Percentiles rank a stretch among this genome's conserved stretches.
Evolutionary conservation across 2,888 invertebrate genomes (phyloP).

Genomic region (Selenia dentaria): DNA sequence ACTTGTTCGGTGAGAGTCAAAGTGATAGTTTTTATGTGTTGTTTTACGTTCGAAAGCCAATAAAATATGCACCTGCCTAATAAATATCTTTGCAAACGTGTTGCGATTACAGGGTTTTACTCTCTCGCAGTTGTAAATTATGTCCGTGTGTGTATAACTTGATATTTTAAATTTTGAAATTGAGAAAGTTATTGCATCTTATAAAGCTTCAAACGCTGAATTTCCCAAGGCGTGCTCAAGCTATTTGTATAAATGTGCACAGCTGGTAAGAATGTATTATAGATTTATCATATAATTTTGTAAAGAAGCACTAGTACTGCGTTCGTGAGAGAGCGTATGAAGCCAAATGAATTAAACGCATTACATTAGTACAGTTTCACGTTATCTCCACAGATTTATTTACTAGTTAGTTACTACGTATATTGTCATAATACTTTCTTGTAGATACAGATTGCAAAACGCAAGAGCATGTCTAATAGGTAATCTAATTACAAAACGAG

Average conservation of each 20-base stretch:
- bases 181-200: slow-evolving; percentile 20
- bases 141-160: slow-evolving; percentile 49
- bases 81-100: slow-evolving; percentile 58
- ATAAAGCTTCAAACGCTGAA: slow-evolving; percentile 17
- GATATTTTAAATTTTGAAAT: slow-evolving; percentile 22
- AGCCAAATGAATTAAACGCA: no score
- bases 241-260: no score
- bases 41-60: slow-evolving; percentile 60
- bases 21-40: slow-evolving; percentile 65
- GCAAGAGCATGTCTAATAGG: slow-evolving; percentile 51
- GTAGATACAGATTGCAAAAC: slow-evolving; percentile 34
- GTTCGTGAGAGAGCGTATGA: no score
- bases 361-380: no score
- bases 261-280: no score
- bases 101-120: slow-evolving; percentile 54
- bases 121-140: slow-evolving; percentile 53
- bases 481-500: slow-evolving; percentile 57
- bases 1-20: slow-evolving; percentile 43
- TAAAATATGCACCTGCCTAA: slow-evolving; percentile 66
- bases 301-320: no score
- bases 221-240: no score
- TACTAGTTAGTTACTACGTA: no score
- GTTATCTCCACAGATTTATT: no score
- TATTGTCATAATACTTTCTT: slow-evolving; percentile 18
- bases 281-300: no score